phyloP scores from a whole-genome alignment of 2,888 invertebrate species.

The Epinotia nisella region DNA sequence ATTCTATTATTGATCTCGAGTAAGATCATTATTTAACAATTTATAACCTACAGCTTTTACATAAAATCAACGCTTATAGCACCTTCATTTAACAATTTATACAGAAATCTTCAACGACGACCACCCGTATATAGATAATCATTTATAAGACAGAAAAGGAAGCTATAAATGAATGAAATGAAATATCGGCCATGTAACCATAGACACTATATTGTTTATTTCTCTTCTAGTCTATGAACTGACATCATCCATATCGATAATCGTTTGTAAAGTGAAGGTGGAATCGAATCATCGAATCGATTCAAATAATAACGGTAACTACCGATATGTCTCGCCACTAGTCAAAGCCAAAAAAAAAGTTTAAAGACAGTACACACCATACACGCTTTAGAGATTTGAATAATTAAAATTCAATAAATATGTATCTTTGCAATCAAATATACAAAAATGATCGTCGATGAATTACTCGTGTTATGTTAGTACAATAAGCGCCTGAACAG shows the following conservation, averaged over 20 bases:
- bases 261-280: not conserved
- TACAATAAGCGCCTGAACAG: not conserved
- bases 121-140: constrained; percentile 77
- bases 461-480: not conserved
- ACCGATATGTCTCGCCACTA: constrained; percentile 12
- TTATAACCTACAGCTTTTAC: constrained; percentile 82
- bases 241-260: constrained; percentile 43
- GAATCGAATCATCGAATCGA: not conserved
- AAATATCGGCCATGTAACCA: constrained; percentile 74
- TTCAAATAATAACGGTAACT: not conserved
- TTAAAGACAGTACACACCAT: not conserved
- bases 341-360: not conserved
- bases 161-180: constrained; percentile 77
- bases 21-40: constrained; percentile 92
- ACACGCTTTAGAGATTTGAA: not conserved
- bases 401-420: not conserved
- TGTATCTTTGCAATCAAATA: not conserved
- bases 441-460: not conserved
- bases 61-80: constrained; percentile 84
- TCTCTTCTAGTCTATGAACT: constrained; percentile 46
- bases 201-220: constrained; percentile 55
- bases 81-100: constrained; percentile 84
- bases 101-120: constrained; percentile 78
- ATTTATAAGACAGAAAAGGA: constrained; percentile 78
- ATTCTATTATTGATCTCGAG: constrained; percentile 99